Evolutionary conservation across 2,888 invertebrate genomes (phyloP).

Genomic region (Fragum fragum): DNA sequence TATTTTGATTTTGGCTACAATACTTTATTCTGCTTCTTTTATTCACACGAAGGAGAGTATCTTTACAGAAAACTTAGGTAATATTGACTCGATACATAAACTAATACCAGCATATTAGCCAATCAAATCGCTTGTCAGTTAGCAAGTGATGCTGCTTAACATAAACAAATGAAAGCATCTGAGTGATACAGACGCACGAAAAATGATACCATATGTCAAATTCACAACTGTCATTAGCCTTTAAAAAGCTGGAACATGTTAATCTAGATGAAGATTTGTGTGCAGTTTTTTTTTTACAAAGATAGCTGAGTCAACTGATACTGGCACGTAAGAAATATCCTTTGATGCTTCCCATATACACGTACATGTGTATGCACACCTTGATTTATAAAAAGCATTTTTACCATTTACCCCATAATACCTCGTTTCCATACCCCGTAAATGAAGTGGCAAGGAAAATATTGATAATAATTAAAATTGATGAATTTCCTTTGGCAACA

Average conservation of each 20-base stretch:
- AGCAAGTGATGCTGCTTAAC: constrained; percentile 42
- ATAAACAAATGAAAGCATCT: constrained; percentile 61
- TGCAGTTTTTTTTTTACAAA: background rate
- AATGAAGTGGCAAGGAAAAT: too few relatives aligned
- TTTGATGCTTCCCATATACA: background rate
- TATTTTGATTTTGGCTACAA: too few relatives aligned
- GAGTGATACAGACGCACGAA: constrained; percentile 35
- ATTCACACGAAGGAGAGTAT: too few relatives aligned
- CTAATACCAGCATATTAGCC: constrained; percentile 4
- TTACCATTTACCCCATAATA: too few relatives aligned
- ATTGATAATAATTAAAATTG: too few relatives aligned
- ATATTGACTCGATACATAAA: background rate
- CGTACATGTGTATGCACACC: background rate
- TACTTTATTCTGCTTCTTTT: too few relatives aligned
- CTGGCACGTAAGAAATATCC: background rate
- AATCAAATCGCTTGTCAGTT: constrained; percentile 36
- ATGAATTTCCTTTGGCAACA: too few relatives aligned
- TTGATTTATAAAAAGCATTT: too few relatives aligned
- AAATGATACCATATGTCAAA: constrained; percentile 54
- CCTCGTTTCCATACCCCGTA: too few relatives aligned
- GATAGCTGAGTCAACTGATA: background rate
- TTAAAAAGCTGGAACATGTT: background rate
- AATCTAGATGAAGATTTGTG: background rate
- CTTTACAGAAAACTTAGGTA: too few relatives aligned
- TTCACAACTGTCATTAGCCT: constrained; percentile 18